Evolutionary conservation across 2,797 vertebrate genomes (phyloP).

Genomic region (Rhabdophis nuchalis): DNA sequence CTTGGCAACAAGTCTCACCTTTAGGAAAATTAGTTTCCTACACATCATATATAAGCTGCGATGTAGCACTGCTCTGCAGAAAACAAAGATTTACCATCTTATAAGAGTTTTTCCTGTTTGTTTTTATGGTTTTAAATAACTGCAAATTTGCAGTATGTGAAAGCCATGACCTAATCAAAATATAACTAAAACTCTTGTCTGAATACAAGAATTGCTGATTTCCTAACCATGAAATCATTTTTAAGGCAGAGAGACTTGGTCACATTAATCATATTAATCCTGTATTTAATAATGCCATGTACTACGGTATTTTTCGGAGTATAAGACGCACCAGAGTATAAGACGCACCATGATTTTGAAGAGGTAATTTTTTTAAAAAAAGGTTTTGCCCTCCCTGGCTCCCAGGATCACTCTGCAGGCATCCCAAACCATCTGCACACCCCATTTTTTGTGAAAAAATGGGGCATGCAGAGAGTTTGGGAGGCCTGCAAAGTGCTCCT

Average conservation of each 20-base stretch:
- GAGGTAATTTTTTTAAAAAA: no score
- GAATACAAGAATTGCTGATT: not conserved
- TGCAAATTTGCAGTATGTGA: not conserved
- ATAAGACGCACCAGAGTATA: no score
- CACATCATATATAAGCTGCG: slow-evolving; percentile 24
- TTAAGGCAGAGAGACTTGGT: not conserved
- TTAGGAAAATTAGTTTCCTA: not conserved
- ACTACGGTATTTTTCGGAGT: no score
- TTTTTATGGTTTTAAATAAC: not conserved
- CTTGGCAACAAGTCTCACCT: not conserved
- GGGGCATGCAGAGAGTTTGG: no score
- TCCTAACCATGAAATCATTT: not conserved
- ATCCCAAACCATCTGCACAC: no score
- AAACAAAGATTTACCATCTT: not conserved
- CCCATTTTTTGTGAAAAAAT: no score
- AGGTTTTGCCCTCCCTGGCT: no score
- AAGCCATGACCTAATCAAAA: not conserved
- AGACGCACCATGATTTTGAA: no score
- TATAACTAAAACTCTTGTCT: not conserved
- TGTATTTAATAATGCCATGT: not conserved
- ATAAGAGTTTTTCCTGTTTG: not conserved
- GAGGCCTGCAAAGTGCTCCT: no score
- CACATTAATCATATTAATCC: not conserved
- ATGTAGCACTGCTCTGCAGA: not conserved
- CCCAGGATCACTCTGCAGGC: no score